A percentile compares a stretch with the other conserved stretches of the same genome.
phyloP scores from a whole-genome alignment of 2,113 vertebrate species.

The Pseudopodoces humilis region DNA sequence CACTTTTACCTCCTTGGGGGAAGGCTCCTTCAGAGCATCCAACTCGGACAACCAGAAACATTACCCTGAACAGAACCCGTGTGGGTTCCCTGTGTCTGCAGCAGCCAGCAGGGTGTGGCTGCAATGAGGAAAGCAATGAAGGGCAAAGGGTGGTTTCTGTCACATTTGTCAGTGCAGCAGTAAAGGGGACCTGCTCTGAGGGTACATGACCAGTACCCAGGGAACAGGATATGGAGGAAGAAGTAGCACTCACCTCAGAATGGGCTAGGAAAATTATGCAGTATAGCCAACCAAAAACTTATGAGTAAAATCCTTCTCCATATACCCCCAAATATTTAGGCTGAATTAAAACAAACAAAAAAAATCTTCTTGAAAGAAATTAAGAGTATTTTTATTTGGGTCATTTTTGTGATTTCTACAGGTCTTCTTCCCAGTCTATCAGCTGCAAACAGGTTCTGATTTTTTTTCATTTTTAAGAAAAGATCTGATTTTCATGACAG shows the following conservation, averaged over 20 bases:
- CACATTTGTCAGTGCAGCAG: not conserved
- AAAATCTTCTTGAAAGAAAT: not conserved
- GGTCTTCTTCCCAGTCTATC: not conserved
- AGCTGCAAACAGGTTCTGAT: not conserved
- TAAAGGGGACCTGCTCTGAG: not conserved
- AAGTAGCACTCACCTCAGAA: not conserved
- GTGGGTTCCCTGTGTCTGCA: not conserved
- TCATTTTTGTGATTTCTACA: not conserved
- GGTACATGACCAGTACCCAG: accelerated
- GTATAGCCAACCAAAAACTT: not conserved
- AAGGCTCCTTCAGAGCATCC: not conserved
- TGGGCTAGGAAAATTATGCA: not conserved
- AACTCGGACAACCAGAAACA: not conserved
- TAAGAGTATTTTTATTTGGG: not conserved
- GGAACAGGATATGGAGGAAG: not conserved
- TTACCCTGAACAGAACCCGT: accelerated
- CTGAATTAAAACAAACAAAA: not conserved
- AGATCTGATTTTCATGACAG: not conserved
- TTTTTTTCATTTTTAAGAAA: not conserved
- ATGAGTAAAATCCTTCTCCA: not conserved
- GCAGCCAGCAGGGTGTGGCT: not conserved
- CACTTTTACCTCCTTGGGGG: not conserved
- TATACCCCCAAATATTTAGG: not conserved
- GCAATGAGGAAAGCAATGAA: not conserved
- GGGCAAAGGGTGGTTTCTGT: not conserved